Evolutionary conservation across 2,888 invertebrate species (phyloP).

Genomic region (Ectropis crepuscularia): DNA sequence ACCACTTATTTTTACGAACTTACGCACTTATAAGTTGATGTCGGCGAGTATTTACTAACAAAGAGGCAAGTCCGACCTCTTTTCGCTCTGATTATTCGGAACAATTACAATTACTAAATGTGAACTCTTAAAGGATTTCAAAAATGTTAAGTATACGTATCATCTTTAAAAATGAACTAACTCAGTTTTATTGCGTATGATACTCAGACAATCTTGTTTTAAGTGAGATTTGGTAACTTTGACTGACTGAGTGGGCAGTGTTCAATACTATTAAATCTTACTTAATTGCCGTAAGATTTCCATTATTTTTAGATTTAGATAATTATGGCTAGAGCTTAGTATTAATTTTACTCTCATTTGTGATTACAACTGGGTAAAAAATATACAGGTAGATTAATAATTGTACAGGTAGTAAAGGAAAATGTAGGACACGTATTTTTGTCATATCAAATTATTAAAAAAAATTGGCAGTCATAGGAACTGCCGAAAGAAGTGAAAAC

Average conservation of each 20-base stretch:
- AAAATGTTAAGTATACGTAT: conserved; percentile 5
- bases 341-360: not conserved
- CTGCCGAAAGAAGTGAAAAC: too few relatives aligned
- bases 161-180: not conserved
- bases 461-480: too few relatives aligned
- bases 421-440: too few relatives aligned
- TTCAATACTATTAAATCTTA: too few relatives aligned
- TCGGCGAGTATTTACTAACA: conserved; percentile 32
- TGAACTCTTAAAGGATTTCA: conserved; percentile 24
- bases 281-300: too few relatives aligned
- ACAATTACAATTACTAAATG: conserved; percentile 41
- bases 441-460: too few relatives aligned
- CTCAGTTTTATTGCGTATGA: not conserved
- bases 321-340: not conserved
- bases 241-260: not conserved
- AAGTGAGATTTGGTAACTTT: not conserved
- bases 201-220: not conserved
- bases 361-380: not conserved
- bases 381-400: too few relatives aligned
- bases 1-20: not conserved
- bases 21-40: conserved; percentile 9
- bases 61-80: conserved; percentile 35
- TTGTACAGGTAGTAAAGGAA: too few relatives aligned
- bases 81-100: conserved; percentile 43
- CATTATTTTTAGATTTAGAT: too few relatives aligned